Evolutionary conservation across 2,797 vertebrate genomes (phyloP), one percentile per base, ranked within the genome.

Genomic region (Gorsachius magnificus): DNA sequence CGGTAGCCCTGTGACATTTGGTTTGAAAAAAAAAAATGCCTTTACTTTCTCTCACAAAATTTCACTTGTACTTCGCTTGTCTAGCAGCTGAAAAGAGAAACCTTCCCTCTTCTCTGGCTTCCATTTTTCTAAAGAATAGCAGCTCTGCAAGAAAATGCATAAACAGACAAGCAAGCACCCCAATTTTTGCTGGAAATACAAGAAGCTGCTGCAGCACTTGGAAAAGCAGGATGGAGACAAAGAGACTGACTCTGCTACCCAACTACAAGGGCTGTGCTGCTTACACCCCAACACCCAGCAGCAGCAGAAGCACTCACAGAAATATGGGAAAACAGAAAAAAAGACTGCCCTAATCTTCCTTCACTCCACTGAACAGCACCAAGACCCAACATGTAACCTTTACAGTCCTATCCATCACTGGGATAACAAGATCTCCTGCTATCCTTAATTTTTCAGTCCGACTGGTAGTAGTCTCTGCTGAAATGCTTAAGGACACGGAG

Each of bases 401-500:
- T 68, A 69, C 64, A 75, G 56, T 69, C 68, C 36, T 80, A 87
- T 87, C 53, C 60, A 89, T 95, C 89, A 74, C 36, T 74, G 16
- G 81, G 48, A 77, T 74, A 97, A 94, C 60, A 89, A 64, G 61
- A 78, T 80, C 60, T 89, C 71, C 75, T 80, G 31, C 56, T 80
- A 46, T 29, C 68, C 77, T 87, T 83, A 83, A 80, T 92, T 95
- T 89, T 92, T 80, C 92, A 70, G 45, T 80, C 78, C 64, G 85
- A 91, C 60, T 31, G n/a, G 51, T 68, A 70, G 78, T 28, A 91
- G 28, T 50, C 38, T 74, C 51, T 87, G 57, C 60, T 93, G 81
- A 91, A 92, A 93, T 80, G 78, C 53, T 87, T 87, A 87, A 83
- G 68, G 69, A 96, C 71, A 89, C 83, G 78, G 87, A 94, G 87